Evolutionary conservation across 2,797 vertebrate genomes (phyloP).

Genomic region (Dendrocincla fuliginosa): DNA sequence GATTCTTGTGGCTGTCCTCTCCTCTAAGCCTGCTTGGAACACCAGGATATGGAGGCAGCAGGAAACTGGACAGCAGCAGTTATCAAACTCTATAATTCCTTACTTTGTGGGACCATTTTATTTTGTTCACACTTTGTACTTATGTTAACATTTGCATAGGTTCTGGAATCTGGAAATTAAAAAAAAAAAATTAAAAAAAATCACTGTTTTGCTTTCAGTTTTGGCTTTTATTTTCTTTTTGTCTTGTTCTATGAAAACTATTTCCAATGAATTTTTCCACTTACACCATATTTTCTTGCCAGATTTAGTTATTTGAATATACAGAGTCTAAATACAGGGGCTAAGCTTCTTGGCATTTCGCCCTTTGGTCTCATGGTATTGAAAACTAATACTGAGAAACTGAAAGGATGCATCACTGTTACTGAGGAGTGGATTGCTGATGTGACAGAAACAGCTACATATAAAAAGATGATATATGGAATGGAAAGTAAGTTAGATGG

Average conservation of each 20-base stretch:
- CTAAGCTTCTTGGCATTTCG: background rate
- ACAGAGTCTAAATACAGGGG: background rate
- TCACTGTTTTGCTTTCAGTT: too few relatives aligned
- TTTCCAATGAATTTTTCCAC: background rate
- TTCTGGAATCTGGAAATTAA: background rate
- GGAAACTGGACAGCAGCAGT: background rate
- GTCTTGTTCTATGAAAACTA: background rate
- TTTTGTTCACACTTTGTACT: background rate
- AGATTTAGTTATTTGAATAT: background rate
- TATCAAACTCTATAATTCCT: background rate
- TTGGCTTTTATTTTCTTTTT: background rate
- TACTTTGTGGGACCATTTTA: background rate
- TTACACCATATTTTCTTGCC: background rate
- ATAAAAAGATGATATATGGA: slow-evolving; percentile 52
- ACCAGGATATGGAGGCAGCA: background rate
- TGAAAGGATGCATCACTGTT: background rate
- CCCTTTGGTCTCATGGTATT: background rate
- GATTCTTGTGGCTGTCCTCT: background rate
- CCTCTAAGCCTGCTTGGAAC: background rate
- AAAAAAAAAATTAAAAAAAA: background rate
- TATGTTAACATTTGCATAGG: background rate
- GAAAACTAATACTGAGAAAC: background rate
- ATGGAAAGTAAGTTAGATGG: slow-evolving; percentile 59
- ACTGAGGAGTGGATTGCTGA: slow-evolving; percentile 29
- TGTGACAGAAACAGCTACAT: slow-evolving; percentile 23